A percentile compares a stretch with the other conserved stretches of the same genome.
phyloP scores from a whole-genome alignment of 2,888 invertebrate genomes.

The Tetragnatha montana region DNA sequence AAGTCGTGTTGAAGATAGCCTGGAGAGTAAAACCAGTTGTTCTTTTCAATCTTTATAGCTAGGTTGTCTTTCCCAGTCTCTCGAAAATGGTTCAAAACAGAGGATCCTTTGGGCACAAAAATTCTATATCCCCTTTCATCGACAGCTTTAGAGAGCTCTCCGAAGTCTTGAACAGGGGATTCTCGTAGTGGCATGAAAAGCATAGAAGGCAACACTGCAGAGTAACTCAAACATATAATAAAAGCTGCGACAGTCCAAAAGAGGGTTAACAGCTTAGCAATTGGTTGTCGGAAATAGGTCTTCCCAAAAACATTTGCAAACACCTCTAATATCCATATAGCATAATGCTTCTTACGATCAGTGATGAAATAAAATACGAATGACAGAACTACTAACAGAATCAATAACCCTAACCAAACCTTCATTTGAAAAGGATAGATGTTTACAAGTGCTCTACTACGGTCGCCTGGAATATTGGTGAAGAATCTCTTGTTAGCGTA shows the following conservation, averaged over 20 bases:
- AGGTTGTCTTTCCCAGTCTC: neutral
- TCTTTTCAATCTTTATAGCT: neutral
- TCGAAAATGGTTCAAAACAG: neutral
- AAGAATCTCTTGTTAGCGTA: neutral
- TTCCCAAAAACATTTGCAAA: constrained; percentile 1
- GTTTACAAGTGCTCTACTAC: neutral
- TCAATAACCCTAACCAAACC: neutral
- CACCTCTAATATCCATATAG: neutral
- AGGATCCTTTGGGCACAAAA: neutral
- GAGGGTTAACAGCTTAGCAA: neutral
- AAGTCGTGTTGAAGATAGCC: neutral
- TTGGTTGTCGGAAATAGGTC: neutral
- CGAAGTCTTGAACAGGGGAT: neutral
- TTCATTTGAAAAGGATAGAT: constrained; percentile 15
- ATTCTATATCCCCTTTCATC: neutral
- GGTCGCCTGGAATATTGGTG: neutral
- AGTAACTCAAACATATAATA: constrained; percentile 20
- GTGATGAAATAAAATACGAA: too few species aligned
- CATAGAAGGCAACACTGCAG: constrained; percentile 9
- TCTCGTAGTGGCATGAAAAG: constrained; percentile 3
- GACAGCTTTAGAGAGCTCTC: constrained; percentile 21
- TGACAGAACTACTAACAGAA: neutral
- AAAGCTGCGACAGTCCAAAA: neutral
- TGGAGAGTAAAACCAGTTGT: neutral
- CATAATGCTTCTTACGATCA: neutral